These are phyloP conservation scores for Prionailurus viverrinus DNA, from an alignment of 2,113 vertebrate species.

Conservation along the genomic window DNA sequence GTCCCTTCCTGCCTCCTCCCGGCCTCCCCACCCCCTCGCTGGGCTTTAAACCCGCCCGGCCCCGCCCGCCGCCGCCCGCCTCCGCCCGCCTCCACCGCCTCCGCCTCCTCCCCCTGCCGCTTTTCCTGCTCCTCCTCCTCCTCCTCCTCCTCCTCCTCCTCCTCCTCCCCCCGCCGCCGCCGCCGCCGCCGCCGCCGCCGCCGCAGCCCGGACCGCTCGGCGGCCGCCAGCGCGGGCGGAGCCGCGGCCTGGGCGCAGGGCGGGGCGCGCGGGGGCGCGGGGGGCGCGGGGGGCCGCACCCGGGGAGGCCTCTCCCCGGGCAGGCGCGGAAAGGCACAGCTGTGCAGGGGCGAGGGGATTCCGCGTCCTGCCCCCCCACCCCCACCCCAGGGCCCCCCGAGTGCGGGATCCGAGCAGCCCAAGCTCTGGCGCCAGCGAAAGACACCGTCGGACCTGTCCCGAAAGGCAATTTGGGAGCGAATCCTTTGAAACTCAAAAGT, in stretches of 20 bases:
- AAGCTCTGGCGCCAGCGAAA: background rate
- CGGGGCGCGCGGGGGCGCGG: slow-evolving; percentile 16
- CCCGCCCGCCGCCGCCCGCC: slow-evolving; percentile 60
- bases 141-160: slow-evolving; percentile 71
- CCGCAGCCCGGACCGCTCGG: slow-evolving; percentile 53
- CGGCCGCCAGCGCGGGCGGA: slow-evolving; percentile 68
- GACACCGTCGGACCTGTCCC: background rate
- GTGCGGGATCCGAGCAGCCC: background rate
- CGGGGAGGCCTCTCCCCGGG: background rate
- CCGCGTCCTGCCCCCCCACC: background rate
- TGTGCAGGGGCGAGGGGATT: background rate
- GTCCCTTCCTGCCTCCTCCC: slow-evolving; percentile 40
- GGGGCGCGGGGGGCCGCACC: background rate
- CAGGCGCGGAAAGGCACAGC: background rate
- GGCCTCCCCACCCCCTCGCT: slow-evolving; percentile 74
- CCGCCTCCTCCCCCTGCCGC: slow-evolving; percentile 74
- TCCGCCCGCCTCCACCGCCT: slow-evolving; percentile 48
- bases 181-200: background rate
- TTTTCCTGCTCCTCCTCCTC: slow-evolving; percentile 79
- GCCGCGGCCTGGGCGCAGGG: slow-evolving; percentile 60
- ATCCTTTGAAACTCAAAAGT: slow-evolving; percentile 50
- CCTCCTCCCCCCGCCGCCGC: background rate
- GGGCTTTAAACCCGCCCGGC: slow-evolving; percentile 79
- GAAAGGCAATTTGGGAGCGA: slow-evolving; percentile 30
- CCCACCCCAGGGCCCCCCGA: background rate